These are phyloP conservation scores for Heliconius aoede DNA, from an alignment of 2,888 invertebrate genomes.

Conservation along the genomic window DNA sequence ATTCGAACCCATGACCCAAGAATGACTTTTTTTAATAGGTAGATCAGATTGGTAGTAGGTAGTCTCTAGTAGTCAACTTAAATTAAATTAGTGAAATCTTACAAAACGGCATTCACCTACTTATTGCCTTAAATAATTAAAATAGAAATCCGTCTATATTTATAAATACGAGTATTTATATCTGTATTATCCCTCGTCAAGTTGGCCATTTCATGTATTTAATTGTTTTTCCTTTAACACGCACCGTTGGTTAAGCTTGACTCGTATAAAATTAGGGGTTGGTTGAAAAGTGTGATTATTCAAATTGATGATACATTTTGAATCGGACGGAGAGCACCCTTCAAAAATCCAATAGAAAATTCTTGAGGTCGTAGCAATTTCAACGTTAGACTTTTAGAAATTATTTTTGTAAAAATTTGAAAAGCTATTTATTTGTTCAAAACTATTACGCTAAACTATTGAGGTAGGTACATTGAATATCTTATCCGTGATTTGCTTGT, in stretches of 20 bases:
- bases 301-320: slow-evolving; percentile 48
- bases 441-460: not conserved
- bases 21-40: too few species aligned
- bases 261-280: slow-evolving; percentile 54
- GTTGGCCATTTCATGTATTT: slow-evolving; percentile 71
- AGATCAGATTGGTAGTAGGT: too few species aligned
- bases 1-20: not conserved
- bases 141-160: not conserved
- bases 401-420: not conserved
- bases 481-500: not conserved
- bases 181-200: slow-evolving; percentile 12
- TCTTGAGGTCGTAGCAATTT: not conserved
- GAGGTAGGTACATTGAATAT: not conserved
- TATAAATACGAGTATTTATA: not conserved
- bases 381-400: not conserved
- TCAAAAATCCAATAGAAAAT: slow-evolving; percentile 40
- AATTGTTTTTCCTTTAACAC: slow-evolving; percentile 81
- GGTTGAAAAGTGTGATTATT: slow-evolving; percentile 40
- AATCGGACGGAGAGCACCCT: slow-evolving; percentile 42
- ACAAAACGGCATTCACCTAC: not conserved
- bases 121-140: slow-evolving; percentile 2
- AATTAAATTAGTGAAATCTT: not conserved
- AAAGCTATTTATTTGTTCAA: not conserved
- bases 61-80: not conserved
- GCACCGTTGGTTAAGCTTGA: slow-evolving; percentile 66